Evolutionary conservation across 1,140 invertebrate genomes (phyloP).

Genomic region (Hesperophylax magnus): DNA sequence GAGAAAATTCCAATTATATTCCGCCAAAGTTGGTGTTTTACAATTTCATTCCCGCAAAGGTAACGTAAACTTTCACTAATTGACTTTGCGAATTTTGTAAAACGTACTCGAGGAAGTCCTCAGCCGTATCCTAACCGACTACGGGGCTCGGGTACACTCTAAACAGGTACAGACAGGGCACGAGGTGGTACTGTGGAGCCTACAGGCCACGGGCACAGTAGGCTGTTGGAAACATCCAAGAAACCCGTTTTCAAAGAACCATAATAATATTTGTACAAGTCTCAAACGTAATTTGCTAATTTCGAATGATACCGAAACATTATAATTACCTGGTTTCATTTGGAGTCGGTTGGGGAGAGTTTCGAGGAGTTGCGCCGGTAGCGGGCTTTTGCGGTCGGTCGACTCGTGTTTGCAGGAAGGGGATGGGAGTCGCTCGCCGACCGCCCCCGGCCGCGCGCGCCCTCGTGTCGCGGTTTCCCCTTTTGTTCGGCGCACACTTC

Average conservation of each 20-base stretch:
- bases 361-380: background rate
- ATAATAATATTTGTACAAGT: slow-evolving; percentile 31
- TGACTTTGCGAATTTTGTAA: slow-evolving; percentile 22
- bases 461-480: no score
- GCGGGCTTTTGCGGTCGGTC: slow-evolving; percentile 22
- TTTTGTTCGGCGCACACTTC: no score
- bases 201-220: no score
- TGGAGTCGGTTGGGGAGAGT: background rate
- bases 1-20: slow-evolving; percentile 29
- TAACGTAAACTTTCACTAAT: slow-evolving; percentile 35
- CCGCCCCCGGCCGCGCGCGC: no score
- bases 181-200: no score
- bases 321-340: slow-evolving; percentile 31
- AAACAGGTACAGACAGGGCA: no score
- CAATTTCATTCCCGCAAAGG: slow-evolving; percentile 23
- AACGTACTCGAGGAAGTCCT: background rate
- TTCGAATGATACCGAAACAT: slow-evolving; percentile 31
- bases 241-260: slow-evolving; percentile 3
- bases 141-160: no score
- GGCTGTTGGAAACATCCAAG: background rate
- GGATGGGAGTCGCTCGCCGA: background rate
- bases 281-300: slow-evolving; percentile 26
- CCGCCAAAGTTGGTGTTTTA: slow-evolving; percentile 2
- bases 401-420: background rate
- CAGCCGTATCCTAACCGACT: no score